Evolutionary conservation across 2,113 vertebrate species (phyloP), one percentile per base, ranked within the genome.

Genomic region (Mesocricetus auratus): DNA sequence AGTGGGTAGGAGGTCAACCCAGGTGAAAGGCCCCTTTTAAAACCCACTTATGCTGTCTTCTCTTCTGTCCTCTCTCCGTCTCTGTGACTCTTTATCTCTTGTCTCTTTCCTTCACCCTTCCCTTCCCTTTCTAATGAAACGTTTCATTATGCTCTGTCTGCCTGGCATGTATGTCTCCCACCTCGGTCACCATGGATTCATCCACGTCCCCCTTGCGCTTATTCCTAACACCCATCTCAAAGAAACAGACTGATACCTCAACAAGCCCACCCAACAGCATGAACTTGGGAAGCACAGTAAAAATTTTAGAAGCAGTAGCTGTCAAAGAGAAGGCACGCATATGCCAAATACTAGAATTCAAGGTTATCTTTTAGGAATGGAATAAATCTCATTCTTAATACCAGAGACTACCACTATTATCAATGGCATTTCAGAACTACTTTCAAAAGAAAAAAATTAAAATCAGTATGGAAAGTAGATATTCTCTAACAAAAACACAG

Each of bases 321-420:
- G 7, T 87, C 62, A 87, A 83, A 93, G 39, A 83, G 93, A 95
- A 94, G 3, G 36, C 64, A 96, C 89, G 68, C 42, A 60, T 95
- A 86, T 86, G 82, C 21, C 85, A 66, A 94, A 94, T 71, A 97
- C 90, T 0, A 96, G 47, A 96, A 64, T 39, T 92, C 58, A 98
- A 45, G 56, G 78, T n/a, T 92, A 64, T 62, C 22, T 75, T 15
- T 71, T 60, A 13, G 81, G 91, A 81, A 36, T 69, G 88, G 86
- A 91, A 58, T 39, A 87, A 97, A 94, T 69, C 31, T 53, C 86
- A 87, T 77, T 95, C 26, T 78, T 94, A 74, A 78, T 71, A n/a
- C 87, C n/a, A 91, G 50, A 96, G 33, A 64, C 94, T 92, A 94
- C 69, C n/a, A 86, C 89, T 88, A 45, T 58, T 85, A 69, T 93